A percentile compares a stretch with the other conserved stretches of the same genome.
Conservation (phyloP, 2,113 vertebrate species). For the Hemicordylus capensis region DNA sequence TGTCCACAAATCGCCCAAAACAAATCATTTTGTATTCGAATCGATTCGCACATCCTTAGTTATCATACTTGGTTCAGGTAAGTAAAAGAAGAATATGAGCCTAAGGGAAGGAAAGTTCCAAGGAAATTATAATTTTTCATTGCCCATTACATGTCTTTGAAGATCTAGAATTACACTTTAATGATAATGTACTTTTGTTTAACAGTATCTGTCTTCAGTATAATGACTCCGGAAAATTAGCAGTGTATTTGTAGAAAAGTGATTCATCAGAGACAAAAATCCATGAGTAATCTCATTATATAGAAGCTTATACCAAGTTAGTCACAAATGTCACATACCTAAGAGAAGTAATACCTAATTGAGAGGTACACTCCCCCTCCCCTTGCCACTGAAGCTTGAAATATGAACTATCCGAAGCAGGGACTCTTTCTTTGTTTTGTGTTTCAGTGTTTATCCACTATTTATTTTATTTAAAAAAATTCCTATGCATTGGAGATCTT, state of each 20-base stretch:
- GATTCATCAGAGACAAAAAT: constrained; percentile 5
- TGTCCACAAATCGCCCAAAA: no score
- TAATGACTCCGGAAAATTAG: not conserved
- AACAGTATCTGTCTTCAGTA: constrained; percentile 29
- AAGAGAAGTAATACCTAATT: constrained; percentile 7
- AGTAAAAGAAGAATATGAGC: constrained; percentile 44
- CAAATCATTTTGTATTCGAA: no score
- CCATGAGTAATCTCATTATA: not conserved
- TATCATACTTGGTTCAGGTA: constrained; percentile 22
- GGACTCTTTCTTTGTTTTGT: not conserved
- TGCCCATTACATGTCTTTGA: constrained; percentile 17
- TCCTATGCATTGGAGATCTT: not conserved
- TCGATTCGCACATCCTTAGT: no score
- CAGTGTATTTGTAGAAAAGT: not conserved
- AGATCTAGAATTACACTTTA: constrained; percentile 31
- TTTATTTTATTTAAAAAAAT: not conserved
- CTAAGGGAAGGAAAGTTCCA: constrained; percentile 19
- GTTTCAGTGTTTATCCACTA: not conserved
- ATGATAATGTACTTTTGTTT: constrained; percentile 24
- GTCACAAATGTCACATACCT: not conserved
- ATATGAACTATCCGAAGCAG: not conserved
- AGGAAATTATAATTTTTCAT: not conserved
- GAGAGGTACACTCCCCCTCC: not conserved
- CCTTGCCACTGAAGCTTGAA: constrained; percentile 13
- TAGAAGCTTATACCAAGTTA: constrained; percentile 4